Evolutionary conservation across 2,797 vertebrate species (phyloP), one percentile per base, ranked within the genome.

Genomic region (Monodelphis domestica): DNA sequence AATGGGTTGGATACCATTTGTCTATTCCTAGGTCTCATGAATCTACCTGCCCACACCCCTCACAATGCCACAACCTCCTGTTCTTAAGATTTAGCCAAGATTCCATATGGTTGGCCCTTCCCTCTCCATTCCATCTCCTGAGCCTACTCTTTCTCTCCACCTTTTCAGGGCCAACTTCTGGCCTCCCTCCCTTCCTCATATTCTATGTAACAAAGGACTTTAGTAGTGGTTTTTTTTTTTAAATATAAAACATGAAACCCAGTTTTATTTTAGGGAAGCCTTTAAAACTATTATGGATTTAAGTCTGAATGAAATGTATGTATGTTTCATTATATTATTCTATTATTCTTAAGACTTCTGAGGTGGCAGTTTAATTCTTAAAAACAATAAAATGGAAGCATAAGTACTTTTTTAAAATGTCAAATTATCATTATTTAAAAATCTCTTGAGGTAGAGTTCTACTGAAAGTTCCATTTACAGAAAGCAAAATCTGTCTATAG

Each of bases 321-420:
- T 78, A 97, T 96, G 91, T 98, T 96, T 98, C 95, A 92, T 94
- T 96, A 97, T 95, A 59, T 96, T 95, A 89, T 92, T 98, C 92
- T 97, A n/a, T n/a, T n/a, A n/a, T n/a, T n/a, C n/a, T n/a, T 96
- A 97, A 97, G 97, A 97, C 97, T 94, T 96, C 96, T 95, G 95
- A 95, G 96, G 91, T 96, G 59, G 94, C 89, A 95, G 91, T 96
- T 97, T 94, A 93, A 94, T 84, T 96, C 96, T 95, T 91, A 97
- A 97, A 97, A 96, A 97, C 96, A 91, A 92, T 96, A 70, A 97
- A 97, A 90, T 96, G 94, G 52, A 96, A 96, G 53, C 95, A 96
- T 94, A 97, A 28, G 2, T 95, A 38, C 94, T 84, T 96, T 38
- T 54, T 57, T 96, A n/a, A n/a, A n/a, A n/a, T n/a, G n/a, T n/a